A percentile compares a stretch with the other conserved stretches of the same genome.
Evolutionary conservation across 2,888 invertebrate genomes (phyloP).

Genomic region (Cecidostiba fungosa): DNA sequence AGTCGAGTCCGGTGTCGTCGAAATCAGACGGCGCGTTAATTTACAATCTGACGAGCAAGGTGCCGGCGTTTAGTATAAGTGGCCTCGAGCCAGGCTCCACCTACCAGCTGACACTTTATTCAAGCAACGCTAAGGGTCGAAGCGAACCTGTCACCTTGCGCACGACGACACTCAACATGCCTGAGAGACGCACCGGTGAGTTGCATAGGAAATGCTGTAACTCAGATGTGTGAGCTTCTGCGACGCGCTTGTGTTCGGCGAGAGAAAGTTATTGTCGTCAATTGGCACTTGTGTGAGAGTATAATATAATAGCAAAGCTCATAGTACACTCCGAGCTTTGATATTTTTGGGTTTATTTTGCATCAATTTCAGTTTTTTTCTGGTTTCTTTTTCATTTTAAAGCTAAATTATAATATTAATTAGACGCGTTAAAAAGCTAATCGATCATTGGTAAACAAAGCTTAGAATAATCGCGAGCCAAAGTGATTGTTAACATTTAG

Average conservation of each 20-base stretch:
- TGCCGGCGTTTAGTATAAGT: constrained; percentile 85
- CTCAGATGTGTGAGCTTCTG: background rate
- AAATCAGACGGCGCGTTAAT: constrained; percentile 81
- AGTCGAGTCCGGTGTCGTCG: constrained; percentile 80
- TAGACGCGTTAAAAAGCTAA: background rate
- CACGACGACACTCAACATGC: constrained; percentile 87
- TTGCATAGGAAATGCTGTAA: constrained; percentile 45
- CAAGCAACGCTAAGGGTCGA: constrained; percentile 87
- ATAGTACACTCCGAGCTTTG: too few relatives aligned
- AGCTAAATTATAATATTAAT: too few relatives aligned
- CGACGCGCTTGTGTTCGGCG: background rate
- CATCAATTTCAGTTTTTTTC: too few relatives aligned
- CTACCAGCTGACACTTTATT: constrained; percentile 86
- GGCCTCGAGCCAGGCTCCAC: constrained; percentile 86
- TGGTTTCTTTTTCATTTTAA: too few relatives aligned
- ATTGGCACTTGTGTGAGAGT: too few relatives aligned
- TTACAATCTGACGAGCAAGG: constrained; percentile 82
- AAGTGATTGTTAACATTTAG: background rate
- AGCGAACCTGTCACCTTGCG: constrained; percentile 85
- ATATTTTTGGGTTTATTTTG: too few relatives aligned
- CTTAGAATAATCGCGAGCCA: background rate
- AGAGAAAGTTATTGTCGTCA: too few relatives aligned
- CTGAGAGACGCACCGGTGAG: constrained; percentile 87
- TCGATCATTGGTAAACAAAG: background rate
- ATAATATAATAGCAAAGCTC: too few relatives aligned